Conservation (phyloP, 2,113 vertebrate genomes). For the Perca schrenkii region DNA sequence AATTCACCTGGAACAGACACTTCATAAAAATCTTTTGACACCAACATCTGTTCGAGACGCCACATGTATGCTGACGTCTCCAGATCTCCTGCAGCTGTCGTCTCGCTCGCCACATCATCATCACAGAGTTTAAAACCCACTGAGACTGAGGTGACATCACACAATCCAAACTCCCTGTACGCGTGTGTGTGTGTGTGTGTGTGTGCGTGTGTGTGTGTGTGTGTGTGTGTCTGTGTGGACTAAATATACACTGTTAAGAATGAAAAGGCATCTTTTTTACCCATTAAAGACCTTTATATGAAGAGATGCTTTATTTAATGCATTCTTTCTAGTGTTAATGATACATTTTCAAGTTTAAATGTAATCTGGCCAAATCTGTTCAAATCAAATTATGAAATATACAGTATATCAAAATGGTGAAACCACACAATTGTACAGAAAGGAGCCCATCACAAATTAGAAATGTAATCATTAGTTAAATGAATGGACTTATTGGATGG, state of each 20-base stretch:
- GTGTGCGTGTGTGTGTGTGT: background rate
- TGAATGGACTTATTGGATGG: background rate
- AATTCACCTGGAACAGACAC: constrained; percentile 40
- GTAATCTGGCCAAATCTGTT: background rate
- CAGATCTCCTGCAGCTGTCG: constrained; percentile 59
- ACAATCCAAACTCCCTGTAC: background rate
- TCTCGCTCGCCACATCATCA: background rate
- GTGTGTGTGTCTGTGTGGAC: background rate
- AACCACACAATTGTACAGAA: background rate
- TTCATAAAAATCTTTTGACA: constrained; percentile 65
- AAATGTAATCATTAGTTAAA: background rate
- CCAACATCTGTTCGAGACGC: constrained; percentile 57
- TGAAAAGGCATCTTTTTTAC: background rate
- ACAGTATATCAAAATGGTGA: background rate
- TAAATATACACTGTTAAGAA: background rate
- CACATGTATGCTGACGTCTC: constrained; percentile 18
- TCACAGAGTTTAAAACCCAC: background rate
- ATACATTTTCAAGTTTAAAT: background rate
- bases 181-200: constrained; percentile 1
- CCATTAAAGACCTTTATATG: background rate
- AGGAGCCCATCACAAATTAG: background rate
- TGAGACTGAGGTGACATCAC: constrained; percentile 19
- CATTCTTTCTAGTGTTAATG: background rate
- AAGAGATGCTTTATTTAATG: background rate
- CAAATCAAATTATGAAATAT: background rate